phyloP scores from a whole-genome alignment of 2,888 invertebrate genomes.

The Netelia virgata region DNA sequence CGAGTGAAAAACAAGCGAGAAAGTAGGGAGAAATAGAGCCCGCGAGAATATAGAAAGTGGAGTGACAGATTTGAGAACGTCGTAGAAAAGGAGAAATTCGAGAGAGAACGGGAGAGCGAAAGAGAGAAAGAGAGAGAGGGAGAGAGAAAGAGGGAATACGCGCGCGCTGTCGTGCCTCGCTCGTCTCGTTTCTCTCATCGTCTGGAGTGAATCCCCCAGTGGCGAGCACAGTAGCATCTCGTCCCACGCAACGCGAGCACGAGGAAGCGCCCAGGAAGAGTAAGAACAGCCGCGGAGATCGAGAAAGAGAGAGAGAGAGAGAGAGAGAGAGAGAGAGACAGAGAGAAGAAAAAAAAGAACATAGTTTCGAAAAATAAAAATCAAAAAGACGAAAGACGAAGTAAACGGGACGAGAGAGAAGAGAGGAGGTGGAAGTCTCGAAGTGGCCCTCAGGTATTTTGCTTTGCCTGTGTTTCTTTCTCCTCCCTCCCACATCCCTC shows the following conservation, averaged over 20 bases:
- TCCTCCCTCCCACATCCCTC: background rate
- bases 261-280: slow-evolving; percentile 53
- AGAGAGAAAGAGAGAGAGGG: slow-evolving; percentile 6
- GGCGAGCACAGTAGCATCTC: slow-evolving; percentile 62
- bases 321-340: slow-evolving; percentile 32
- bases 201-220: slow-evolving; percentile 44
- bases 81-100: slow-evolving; percentile 27
- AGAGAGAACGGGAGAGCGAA: slow-evolving; percentile 34
- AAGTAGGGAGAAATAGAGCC: slow-evolving; percentile 16
- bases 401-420: slow-evolving; percentile 23
- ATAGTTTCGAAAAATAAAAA: slow-evolving; percentile 40
- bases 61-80: slow-evolving; percentile 54
- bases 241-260: slow-evolving; percentile 66
- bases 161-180: slow-evolving; percentile 49
- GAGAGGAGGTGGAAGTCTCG: slow-evolving; percentile 57
- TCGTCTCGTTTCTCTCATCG: slow-evolving; percentile 30
- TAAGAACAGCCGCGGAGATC: slow-evolving; percentile 31
- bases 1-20: background rate
- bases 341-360: slow-evolving; percentile 18
- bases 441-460: slow-evolving; percentile 70
- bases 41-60: slow-evolving; percentile 23
- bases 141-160: slow-evolving; percentile 3
- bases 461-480: slow-evolving; percentile 35
- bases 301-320: slow-evolving; percentile 42
- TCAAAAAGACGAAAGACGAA: slow-evolving; percentile 33